Evolutionary conservation across 2,888 invertebrate genomes (phyloP).

Genomic region (Homarus gammarus): DNA sequence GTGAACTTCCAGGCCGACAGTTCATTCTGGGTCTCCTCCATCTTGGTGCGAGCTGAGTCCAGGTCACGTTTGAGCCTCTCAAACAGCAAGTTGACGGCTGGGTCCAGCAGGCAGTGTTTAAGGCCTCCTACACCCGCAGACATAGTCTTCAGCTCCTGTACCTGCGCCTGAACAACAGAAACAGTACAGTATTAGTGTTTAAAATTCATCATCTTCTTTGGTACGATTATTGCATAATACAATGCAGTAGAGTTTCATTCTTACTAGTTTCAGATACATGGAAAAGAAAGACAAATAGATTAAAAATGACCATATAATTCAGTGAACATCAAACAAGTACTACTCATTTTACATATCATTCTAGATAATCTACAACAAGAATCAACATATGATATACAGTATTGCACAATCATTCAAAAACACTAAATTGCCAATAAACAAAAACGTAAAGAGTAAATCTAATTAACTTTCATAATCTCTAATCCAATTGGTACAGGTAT

Average conservation of each 20-base stretch:
- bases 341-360: too few relatives aligned
- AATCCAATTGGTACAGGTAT: too few relatives aligned
- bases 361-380: neutral
- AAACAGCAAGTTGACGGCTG: slow-evolving; percentile 95
- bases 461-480: too few relatives aligned
- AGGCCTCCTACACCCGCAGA: slow-evolving; percentile 88
- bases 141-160: slow-evolving; percentile 93
- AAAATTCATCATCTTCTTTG: neutral
- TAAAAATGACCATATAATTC: neutral
- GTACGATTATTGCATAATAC: neutral
- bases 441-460: neutral
- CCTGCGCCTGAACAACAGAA: slow-evolving; percentile 87
- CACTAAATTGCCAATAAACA: neutral
- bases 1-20: slow-evolving; percentile 99
- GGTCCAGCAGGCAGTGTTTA: slow-evolving; percentile 92
- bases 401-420: neutral
- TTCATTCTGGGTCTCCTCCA: slow-evolving; percentile 98
- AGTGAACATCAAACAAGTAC: too few relatives aligned
- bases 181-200: neutral
- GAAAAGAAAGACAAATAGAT: neutral
- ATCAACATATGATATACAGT: neutral
- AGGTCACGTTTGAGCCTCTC: slow-evolving; percentile 94
- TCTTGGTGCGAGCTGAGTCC: slow-evolving; percentile 90
- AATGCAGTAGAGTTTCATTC: too few relatives aligned
- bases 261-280: neutral